These are phyloP conservation scores for Notamacropus eugenii DNA, from an alignment of 2,797 vertebrate species.

Conservation along the genomic window DNA sequence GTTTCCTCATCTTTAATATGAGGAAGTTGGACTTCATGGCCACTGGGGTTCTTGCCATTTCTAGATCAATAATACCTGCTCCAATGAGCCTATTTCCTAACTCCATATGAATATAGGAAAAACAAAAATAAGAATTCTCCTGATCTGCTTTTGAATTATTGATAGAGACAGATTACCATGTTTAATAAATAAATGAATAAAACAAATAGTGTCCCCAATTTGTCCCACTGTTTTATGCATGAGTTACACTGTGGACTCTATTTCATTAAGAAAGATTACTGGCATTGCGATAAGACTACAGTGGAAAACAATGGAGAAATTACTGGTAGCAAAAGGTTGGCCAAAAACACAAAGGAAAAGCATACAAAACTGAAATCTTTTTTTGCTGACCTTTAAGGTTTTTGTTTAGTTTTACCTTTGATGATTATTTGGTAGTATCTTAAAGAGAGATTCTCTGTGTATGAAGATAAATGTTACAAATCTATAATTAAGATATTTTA, in stretches of 20 bases:
- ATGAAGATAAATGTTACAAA: slow-evolving; percentile 20
- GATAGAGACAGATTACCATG: not conserved
- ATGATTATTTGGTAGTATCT: not conserved
- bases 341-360: not conserved
- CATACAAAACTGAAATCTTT: not conserved
- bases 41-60: not conserved
- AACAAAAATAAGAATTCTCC: not conserved
- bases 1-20: not conserved
- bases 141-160: not conserved
- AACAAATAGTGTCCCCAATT: not conserved
- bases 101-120: not conserved
- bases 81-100: not conserved
- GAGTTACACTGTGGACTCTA: not conserved
- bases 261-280: not conserved
- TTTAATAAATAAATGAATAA: not conserved
- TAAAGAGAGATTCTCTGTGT: not conserved
- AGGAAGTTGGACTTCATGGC: not conserved
- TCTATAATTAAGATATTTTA: not conserved
- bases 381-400: not conserved
- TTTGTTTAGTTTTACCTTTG: not conserved
- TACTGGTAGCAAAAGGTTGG: not conserved
- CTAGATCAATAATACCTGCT: not conserved
- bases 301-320: not conserved
- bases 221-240: not conserved
- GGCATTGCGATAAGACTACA: not conserved